phyloP scores from a whole-genome alignment of 2,888 invertebrate species.

The Lagria hirta region DNA sequence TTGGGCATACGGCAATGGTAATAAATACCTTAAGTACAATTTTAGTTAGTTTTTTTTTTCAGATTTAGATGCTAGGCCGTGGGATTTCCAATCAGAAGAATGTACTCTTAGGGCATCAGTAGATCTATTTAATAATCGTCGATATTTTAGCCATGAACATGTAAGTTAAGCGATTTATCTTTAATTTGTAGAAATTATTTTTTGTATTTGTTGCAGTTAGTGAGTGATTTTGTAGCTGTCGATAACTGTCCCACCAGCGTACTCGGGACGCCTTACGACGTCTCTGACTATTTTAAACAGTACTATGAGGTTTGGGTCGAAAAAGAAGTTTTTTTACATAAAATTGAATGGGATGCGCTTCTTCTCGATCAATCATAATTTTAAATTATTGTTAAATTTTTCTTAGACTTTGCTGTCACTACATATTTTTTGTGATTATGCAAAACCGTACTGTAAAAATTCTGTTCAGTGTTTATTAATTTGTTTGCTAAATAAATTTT shows the following conservation, averaged over 20 bases:
- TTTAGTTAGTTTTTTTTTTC: no score
- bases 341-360: slow-evolving; percentile 75
- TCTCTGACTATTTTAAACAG: slow-evolving; percentile 90
- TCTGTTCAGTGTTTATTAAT: no score
- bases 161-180: no score
- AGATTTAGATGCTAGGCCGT: slow-evolving; percentile 95
- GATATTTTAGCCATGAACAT: slow-evolving; percentile 66
- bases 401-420: no score
- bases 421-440: no score
- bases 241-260: slow-evolving; percentile 84
- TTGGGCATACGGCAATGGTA: slow-evolving; percentile 96
- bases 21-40: no score
- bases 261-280: slow-evolving; percentile 72
- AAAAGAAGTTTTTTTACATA: slow-evolving; percentile 90
- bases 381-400: no score
- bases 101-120: slow-evolving; percentile 93
- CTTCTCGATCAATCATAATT: slow-evolving; percentile 39
- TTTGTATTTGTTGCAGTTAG: slow-evolving; percentile 46
- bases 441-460: no score
- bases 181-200: slow-evolving; percentile 30
- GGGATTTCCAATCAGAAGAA: slow-evolving; percentile 98
- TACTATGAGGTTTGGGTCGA: slow-evolving; percentile 96
- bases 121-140: slow-evolving; percentile 92
- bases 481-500: no score
- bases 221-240: slow-evolving; percentile 65